These are phyloP conservation scores for Chromoteleia sp. DNA, from an alignment of 2,888 invertebrate species.

Conservation along the genomic window DNA sequence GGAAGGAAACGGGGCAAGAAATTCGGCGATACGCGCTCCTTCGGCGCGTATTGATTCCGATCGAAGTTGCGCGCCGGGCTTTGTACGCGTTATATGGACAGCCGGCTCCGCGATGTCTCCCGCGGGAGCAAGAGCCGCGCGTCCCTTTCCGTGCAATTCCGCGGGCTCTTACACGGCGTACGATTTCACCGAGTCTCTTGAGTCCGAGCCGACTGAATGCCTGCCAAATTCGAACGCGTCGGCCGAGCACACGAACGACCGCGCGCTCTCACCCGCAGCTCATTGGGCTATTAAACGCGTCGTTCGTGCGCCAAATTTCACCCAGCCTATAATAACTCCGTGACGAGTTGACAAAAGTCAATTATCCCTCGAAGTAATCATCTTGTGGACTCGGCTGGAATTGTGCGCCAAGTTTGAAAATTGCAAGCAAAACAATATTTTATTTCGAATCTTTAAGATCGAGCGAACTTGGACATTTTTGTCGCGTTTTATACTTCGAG, in stretches of 20 bases:
- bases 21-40: conserved; percentile 14
- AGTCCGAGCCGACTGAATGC: conserved; percentile 47
- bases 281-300: conserved; percentile 43
- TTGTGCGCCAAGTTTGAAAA: too few relatives aligned
- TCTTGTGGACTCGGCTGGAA: conserved; percentile 2
- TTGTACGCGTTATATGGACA: conserved; percentile 32
- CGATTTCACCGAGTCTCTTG: conserved; percentile 37
- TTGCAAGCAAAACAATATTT: too few relatives aligned
- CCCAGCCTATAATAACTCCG: conserved; percentile 37
- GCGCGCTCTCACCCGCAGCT: conserved; percentile 18
- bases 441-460: too few relatives aligned
- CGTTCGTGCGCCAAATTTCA: conserved; percentile 37
- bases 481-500: too few relatives aligned
- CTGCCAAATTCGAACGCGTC: conserved; percentile 55
- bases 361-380: conserved; percentile 20
- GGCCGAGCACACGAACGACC: conserved; percentile 22
- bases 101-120: conserved; percentile 54
- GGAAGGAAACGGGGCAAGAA: conserved; percentile 9
- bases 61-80: conserved; percentile 23
- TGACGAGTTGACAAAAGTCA: conserved; percentile 31
- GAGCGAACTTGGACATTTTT: too few relatives aligned
- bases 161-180: conserved; percentile 30
- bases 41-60: conserved; percentile 33
- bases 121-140: conserved; percentile 28
- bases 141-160: conserved; percentile 32